Percentiles rank a stretch among this genome's conserved stretches.
Evolutionary conservation across 2,888 invertebrate species (phyloP).

Genomic region (Meteorus colon): DNA sequence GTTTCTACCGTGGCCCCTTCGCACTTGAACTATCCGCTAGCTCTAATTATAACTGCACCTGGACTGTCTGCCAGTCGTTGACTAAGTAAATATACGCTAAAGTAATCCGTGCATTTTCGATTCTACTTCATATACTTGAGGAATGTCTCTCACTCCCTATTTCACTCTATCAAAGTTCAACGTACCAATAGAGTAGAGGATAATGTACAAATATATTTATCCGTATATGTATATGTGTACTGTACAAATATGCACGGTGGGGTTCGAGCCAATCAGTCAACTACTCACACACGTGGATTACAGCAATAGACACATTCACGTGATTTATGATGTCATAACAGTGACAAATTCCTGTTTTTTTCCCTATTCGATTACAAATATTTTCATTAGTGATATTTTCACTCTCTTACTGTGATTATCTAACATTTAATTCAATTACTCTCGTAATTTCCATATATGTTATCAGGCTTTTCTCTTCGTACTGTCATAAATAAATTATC

Average conservation of each 20-base stretch:
- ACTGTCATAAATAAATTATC: too few relatives aligned
- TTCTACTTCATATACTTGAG: not conserved
- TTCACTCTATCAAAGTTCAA: not conserved
- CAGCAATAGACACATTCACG: not conserved
- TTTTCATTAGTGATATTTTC: slow-evolving; percentile 4
- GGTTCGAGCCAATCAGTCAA: slow-evolving; percentile 1
- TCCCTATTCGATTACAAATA: not conserved
- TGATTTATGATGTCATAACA: slow-evolving; percentile 8
- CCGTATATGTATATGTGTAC: not conserved
- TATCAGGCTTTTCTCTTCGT: too few relatives aligned
- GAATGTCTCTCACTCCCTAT: not conserved
- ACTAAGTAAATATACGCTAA: not conserved
- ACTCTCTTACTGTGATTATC: not conserved
- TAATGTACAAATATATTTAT: not conserved
- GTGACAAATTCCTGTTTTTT: slow-evolving; percentile 1
- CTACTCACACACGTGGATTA: not conserved
- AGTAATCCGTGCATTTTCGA: slow-evolving; percentile 13
- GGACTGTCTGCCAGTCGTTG: slow-evolving; percentile 30
- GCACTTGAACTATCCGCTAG: slow-evolving; percentile 44
- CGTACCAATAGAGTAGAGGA: not conserved
- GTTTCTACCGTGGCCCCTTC: slow-evolving; percentile 22
- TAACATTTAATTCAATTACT: not conserved
- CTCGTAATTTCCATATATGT: too few relatives aligned
- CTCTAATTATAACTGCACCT: slow-evolving; percentile 47
- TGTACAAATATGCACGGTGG: not conserved